Percentiles rank a stretch among this genome's conserved stretches.
Conservation (phyloP, 2,888 invertebrate genomes). For the Cinara cedri region DNA sequence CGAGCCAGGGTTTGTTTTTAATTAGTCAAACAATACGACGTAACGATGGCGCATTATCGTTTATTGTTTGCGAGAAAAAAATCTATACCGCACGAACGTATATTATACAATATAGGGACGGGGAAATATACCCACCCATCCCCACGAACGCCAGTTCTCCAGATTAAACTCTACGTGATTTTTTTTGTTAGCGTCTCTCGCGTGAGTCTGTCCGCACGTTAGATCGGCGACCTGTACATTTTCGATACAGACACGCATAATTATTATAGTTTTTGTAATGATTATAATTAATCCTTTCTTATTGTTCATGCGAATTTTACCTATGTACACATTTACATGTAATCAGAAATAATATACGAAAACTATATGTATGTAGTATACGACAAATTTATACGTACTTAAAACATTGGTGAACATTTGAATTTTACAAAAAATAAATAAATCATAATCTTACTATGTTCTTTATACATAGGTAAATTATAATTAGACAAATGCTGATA, state of each 20-base stretch:
- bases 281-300: too few species aligned
- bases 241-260: not conserved
- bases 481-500: too few species aligned
- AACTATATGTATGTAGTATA: too few species aligned
- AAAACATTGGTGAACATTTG: too few species aligned
- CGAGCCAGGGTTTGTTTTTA: conserved; percentile 57
- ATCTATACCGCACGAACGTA: conserved; percentile 41
- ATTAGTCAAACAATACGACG: conserved; percentile 57
- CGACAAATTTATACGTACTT: too few species aligned
- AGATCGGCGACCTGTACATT: conserved; percentile 6
- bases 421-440: too few species aligned
- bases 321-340: too few species aligned
- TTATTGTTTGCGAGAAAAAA: conserved; percentile 53
- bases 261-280: too few species aligned
- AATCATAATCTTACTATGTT: too few species aligned
- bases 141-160: not conserved
- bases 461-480: too few species aligned
- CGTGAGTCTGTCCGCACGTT: not conserved
- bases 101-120: conserved; percentile 1
- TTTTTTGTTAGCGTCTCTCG: conserved; percentile 36
- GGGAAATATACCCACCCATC: not conserved
- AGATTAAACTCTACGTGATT: conserved; percentile 16
- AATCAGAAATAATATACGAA: too few species aligned
- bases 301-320: too few species aligned
- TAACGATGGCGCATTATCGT: conserved; percentile 56